Base-by-base conservation (phyloP, 2,797 vertebrate species). In the Denticeps clupeoides region DNA sequence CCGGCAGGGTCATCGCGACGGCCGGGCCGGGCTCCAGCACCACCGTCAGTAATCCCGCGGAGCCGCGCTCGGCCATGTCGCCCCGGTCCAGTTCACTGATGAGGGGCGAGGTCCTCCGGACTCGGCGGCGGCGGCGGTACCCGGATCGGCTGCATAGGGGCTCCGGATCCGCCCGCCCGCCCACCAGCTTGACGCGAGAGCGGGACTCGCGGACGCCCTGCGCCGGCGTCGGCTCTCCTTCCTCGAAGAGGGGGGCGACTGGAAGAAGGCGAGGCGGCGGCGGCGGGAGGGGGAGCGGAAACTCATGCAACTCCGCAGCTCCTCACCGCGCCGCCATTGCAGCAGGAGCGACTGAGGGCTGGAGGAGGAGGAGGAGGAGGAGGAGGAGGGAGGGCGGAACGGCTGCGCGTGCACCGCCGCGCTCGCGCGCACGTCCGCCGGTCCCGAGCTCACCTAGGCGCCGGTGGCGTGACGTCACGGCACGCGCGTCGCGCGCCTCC, bases 61-160 rank as follows among this genome's bases (percentile, higher is more conserved):
- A 78, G 69, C 68, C 69, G 49, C 83, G 78, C 62, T 85, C 84
- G 10, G 84, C 84, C 84, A 86, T 86, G 55, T 53, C 49, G 60
- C 24, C 66, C 67, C 64, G 31, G 60, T 11, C 28, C 27, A 21
- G 37, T n/a, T n/a, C n/a, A 45, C 43, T 6, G 49, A 43, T 41
- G 47, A 37, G 41, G 21, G 52, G 43, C 28, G 24, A 42, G 61
- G 15, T 53, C 37, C 44, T 53, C 64, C 67, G 71, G 73, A 69
- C 53, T 49, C 80, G 76, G 77, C 82, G 80, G 82, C 79, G 75
- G 24, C 65, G 58, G 53, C 60, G 63, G 54, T 26, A 55, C 63
- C 67, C 32, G 51, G 38, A 44, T 44, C 49, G 47, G 38, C 53
- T 51, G 45, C 58, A 63, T 40, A 47, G 19, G 67, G 70, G 73